Base-by-base conservation (phyloP, 2,888 invertebrate genomes). In the Vanessa cardui region DNA sequence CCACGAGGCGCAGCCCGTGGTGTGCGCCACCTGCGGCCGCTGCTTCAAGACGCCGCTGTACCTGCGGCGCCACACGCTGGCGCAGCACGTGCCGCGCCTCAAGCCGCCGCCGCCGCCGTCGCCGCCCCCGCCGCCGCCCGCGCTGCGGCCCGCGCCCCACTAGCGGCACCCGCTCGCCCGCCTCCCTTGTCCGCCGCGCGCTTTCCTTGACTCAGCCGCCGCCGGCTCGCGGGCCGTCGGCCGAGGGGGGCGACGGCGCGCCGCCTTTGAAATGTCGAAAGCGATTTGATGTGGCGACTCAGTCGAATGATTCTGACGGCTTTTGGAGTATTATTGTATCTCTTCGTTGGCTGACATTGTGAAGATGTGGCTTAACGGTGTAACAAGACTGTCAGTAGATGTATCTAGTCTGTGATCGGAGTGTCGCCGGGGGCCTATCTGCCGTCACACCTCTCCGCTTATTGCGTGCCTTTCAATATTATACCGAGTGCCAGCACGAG, bases 21-120 rank as follows among this genome's bases (percentile, higher is more conserved):
- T 94, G 83, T 96, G 96, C 91, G 93, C 93, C 83, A 94, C 94
- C 73, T 95, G 96, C 92, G 95, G 95, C 77, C 95, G 95, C 88
- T 94, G 94, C 86, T 95, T 95, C 94, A 95, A 96, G 94, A 96
- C 96, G 80, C 95, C 95, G 89, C 95, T 96, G 85, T 96, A 96
- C 89, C 93, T 96, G 84, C 95, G 95, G 84, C 95, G 95, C 84
- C 95, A 96, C 93, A 95, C 95, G 87, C 94, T 95, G 80, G 95
- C 95, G 89, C 95, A 95, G 80, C 95, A 96, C 88, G 85, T 87
- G 80, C 82, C 82, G 81, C 83, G 80, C 80, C 80, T 76, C 83
- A 82, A 82, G 94, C 85, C 85, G 82, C 85, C 83, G 77, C 78
- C 79, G 80, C 82, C 82, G 81, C 20, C 83, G 80, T 79, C 80